A percentile compares a stretch with the other conserved stretches of the same genome.
phyloP scores from a whole-genome alignment of 2,888 invertebrate genomes.

The Colostygia pectinataria region DNA sequence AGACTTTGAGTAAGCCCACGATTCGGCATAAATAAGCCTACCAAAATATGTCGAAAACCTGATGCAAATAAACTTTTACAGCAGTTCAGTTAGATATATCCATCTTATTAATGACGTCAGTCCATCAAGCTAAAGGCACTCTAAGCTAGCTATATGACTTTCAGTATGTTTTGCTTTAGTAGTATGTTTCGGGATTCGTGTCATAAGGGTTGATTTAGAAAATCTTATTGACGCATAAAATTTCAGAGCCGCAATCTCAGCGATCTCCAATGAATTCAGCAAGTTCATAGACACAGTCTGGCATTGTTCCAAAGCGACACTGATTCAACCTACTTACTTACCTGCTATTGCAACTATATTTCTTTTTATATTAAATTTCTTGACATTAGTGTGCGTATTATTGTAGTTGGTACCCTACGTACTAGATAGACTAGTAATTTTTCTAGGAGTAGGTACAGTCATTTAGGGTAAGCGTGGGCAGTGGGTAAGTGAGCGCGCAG shows the following conservation, averaged over 20 bases:
- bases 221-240: conserved; percentile 17
- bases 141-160: too few species aligned
- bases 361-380: conserved; percentile 54
- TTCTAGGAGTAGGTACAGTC: background rate
- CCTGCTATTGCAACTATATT: conserved; percentile 62
- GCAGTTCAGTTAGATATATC: too few species aligned
- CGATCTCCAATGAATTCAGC: conserved; percentile 55
- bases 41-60: too few species aligned
- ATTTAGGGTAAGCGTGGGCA: too few species aligned
- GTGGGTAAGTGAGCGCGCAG: too few species aligned
- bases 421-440: conserved; percentile 1
- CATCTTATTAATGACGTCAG: too few species aligned
- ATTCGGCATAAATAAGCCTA: too few species aligned
- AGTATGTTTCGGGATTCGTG: background rate
- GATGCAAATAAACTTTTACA: too few species aligned
- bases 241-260: conserved; percentile 12
- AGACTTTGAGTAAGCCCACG: too few species aligned
- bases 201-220: conserved; percentile 14
- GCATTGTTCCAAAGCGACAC: conserved; percentile 56
- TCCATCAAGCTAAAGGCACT: too few species aligned
- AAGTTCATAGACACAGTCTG: conserved; percentile 59
- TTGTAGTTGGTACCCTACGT: conserved; percentile 20
- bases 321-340: too few species aligned
- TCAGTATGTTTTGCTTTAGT: too few species aligned
- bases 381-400: conserved; percentile 37